phyloP scores from a whole-genome alignment of 2,888 invertebrate species.

The Phaonia tiefii region DNA sequence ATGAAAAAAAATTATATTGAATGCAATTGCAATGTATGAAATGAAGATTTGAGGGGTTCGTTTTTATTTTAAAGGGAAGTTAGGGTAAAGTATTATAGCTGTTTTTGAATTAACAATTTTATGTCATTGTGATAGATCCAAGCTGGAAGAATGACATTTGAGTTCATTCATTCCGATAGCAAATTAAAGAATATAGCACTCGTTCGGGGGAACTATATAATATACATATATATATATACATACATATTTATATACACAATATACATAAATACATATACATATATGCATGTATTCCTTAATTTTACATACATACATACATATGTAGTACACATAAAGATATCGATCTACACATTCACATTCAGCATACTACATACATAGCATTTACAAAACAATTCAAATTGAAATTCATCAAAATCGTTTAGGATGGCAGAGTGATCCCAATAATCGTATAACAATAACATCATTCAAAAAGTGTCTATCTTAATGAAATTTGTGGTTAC shows the following conservation, averaged over 20 bases:
- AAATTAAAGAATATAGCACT: background rate
- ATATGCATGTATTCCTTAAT: background rate
- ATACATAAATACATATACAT: background rate
- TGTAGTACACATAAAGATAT: no score
- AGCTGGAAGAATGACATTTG: background rate
- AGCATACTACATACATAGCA: conserved; percentile 12
- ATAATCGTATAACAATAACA: conserved; percentile 21
- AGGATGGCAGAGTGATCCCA: background rate
- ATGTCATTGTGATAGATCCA: background rate
- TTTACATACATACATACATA: conserved; percentile 7
- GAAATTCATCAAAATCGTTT: no score
- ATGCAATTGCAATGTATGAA: conserved; percentile 36
- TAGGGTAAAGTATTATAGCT: background rate
- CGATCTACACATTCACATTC: background rate
- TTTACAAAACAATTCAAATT: background rate
- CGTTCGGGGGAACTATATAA: background rate
- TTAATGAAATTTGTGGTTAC: conserved; percentile 72
- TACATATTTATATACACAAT: no score
- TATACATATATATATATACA: background rate
- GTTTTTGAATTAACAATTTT: background rate
- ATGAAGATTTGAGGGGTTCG: conserved; percentile 7
- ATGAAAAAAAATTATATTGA: conserved; percentile 1
- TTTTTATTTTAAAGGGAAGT: background rate
- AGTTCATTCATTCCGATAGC: background rate
- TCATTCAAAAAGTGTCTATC: conserved; percentile 74